Evolutionary conservation across 2,113 vertebrate genomes (phyloP), one percentile per base, ranked within the genome.

Genomic region (Pelodiscus sinensis): DNA sequence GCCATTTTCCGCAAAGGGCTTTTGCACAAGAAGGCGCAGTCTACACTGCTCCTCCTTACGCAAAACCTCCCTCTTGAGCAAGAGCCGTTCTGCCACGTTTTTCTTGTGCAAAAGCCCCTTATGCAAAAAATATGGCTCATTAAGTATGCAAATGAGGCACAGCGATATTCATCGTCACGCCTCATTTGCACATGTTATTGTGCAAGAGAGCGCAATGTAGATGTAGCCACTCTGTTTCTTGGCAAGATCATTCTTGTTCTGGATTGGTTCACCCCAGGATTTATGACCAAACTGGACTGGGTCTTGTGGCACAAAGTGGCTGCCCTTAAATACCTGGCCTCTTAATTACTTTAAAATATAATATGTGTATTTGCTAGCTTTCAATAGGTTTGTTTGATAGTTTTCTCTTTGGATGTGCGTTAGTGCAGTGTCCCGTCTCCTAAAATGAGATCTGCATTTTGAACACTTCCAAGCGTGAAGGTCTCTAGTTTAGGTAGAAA

Each of bases 311-410:
- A 2, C 54, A 31, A 89, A 79, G 71, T 87, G 35, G 8, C 68
- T 35, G 2, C 77, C 51, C 3, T 4, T 62, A 94, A 94, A 52
- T 56, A 75, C 18, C 60, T 44, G 0, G 31, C n/a, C 65, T n/a
- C 38, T 27, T 77, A 77, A 77, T 35, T 12, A 38, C 11, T 50
- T 54, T 81, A 79, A 93, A 81, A 19, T 54, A 78, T 54, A 27
- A 77, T 2, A 1, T 35, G 44, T 22, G 25, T 90, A 51, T 68
- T 0, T n/a, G 50, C 18, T 0, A 0, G 18, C 38, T 50, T 38
- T 86, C 88, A 75, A 90, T 75, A 86, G 57, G 21, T 44, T 6
- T 44, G 44, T 44, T 44, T 4, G 44, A 44, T 87, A 57, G 51
- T 57, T 15, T 58, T 90, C 79, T 55, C 22, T 21, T 44, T 12